These are phyloP conservation scores for Melieria crassipennis DNA, from an alignment of 2,888 invertebrate genomes.

Conservation along the genomic window DNA sequence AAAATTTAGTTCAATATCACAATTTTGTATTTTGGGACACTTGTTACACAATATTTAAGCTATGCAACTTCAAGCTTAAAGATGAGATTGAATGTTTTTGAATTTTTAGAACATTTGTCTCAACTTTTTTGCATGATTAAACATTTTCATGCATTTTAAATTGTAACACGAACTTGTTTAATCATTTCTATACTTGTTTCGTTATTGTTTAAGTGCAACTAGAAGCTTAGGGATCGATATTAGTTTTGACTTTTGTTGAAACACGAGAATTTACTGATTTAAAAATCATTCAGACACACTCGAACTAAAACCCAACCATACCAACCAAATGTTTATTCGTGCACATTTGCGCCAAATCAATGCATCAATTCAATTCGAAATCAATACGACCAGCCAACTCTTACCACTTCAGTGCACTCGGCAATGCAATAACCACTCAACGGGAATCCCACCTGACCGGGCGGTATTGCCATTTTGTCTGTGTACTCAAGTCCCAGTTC, in stretches of 20 bases:
- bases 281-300: not conserved
- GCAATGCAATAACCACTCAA: constrained; percentile 91
- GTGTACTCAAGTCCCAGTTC: constrained; percentile 97
- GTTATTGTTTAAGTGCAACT: not conserved
- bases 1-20: too few relatives aligned
- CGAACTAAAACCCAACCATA: not conserved
- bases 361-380: constrained; percentile 9
- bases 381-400: not conserved
- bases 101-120: too few relatives aligned
- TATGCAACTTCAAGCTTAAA: too few relatives aligned
- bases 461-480: constrained; percentile 98
- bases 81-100: too few relatives aligned
- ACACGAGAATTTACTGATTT: not conserved
- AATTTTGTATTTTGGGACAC: too few relatives aligned
- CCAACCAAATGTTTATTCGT: not conserved
- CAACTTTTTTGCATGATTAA: too few relatives aligned
- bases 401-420: constrained; percentile 90
- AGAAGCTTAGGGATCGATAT: not conserved
- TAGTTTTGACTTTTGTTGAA: not conserved
- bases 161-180: too few relatives aligned
- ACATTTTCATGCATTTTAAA: too few relatives aligned
- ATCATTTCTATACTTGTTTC: too few relatives aligned
- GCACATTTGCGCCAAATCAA: not conserved
- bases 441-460: constrained; percentile 78
- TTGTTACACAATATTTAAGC: too few relatives aligned